Base-by-base conservation (phyloP, 2,797 vertebrate species). In the Chaetodon trifasciatus region DNA sequence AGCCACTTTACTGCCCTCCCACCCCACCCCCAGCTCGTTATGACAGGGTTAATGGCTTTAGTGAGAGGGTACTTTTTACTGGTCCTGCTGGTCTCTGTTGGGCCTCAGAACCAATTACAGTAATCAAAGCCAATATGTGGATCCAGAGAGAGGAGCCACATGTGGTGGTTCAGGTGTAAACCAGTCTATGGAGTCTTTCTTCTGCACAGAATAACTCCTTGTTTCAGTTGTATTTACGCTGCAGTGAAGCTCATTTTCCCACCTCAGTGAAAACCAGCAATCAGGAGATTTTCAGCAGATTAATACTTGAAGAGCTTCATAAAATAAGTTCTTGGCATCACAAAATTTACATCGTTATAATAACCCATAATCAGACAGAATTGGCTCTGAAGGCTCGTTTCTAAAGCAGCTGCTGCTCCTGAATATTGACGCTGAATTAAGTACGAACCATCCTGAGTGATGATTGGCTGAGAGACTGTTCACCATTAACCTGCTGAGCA, bases 61-160 rank as follows among this genome's bases (percentile, higher is more conserved):
- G 76, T 68, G 83, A 88, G 88, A 77, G 88, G 81, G 72, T 62
- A 23, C 79, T 72, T 78, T 79, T 82, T 83, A 86, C 73, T 53
- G 81, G 84, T 83, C 55, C 80, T 80, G 70, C 85, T 75, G 86
- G 70, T 87, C 78, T 88, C 78, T 82, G 84, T 71, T 55, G 87
- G 85, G 90, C 89, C 91, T 84, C 91, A 69, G 67, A 79, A 86
- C 91, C 92, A 89, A 92, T 92, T 93, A 92, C 70, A 90, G 87
- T 89, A 91, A 93, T 93, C 91, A 91, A 79, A 91, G 87, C 71
- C 83, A 86, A 83, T 79, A 68, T 50, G 80, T 72, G 77, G 86
- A 79, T 58, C 15, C 37, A 70, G 80, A 70, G 72, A 62, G 81
- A 85, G 82, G 70, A 85, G 70, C 82, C 89, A 84, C 88, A 86